These are phyloP conservation scores for Tokudaia tokunoshimensis DNA, from an alignment of 2,797 vertebrate species.

Conservation along the genomic window DNA sequence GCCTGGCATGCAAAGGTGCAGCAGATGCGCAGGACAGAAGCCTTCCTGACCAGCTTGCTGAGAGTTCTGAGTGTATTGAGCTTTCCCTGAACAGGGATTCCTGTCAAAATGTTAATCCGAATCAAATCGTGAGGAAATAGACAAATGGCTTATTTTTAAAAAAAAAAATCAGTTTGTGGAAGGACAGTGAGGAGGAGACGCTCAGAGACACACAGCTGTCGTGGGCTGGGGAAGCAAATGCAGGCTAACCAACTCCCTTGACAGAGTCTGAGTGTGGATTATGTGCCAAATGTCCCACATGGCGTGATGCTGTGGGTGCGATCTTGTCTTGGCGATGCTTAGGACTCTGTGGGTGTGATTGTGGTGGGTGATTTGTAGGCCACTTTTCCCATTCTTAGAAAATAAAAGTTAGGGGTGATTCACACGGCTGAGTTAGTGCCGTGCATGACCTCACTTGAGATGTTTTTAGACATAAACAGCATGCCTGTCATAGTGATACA, in stretches of 20 bases:
- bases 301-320: not conserved
- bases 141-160: not conserved
- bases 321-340: not conserved
- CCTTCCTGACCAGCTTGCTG: not conserved
- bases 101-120: not conserved
- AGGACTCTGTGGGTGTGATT: too few relatives aligned
- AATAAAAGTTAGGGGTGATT: not conserved
- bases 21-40: not conserved
- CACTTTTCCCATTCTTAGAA: not conserved
- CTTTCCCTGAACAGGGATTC: not conserved
- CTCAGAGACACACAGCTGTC: not conserved
- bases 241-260: too few relatives aligned
- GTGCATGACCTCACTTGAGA: not conserved
- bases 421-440: not conserved
- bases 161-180: not conserved
- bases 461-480: constrained; percentile 17
- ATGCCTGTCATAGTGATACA: not conserved
- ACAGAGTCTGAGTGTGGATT: not conserved
- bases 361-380: not conserved
- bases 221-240: too few relatives aligned
- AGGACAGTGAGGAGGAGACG: not conserved
- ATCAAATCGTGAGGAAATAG: not conserved
- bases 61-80: not conserved
- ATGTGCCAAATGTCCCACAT: not conserved
- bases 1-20: too few relatives aligned